These are phyloP conservation scores for Gortyna flavago DNA, from an alignment of 2,888 invertebrate species.

Conservation along the genomic window DNA sequence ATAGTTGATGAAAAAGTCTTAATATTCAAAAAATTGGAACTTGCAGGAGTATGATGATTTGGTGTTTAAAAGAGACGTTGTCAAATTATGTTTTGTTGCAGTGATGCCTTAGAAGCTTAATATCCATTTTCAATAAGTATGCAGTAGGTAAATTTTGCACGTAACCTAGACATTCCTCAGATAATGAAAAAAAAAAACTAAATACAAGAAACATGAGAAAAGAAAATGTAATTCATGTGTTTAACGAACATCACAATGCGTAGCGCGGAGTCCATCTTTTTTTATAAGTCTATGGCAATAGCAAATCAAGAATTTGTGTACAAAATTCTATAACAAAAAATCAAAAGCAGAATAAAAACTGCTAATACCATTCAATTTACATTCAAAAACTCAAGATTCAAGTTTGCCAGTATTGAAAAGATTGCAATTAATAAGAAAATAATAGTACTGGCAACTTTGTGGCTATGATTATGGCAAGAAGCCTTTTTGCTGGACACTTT, in stretches of 20 bases:
- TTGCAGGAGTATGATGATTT: background rate
- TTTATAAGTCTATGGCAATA: too few species aligned
- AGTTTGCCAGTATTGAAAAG: conserved; percentile 27
- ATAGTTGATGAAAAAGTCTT: background rate
- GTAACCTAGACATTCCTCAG: too few species aligned
- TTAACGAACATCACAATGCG: too few species aligned
- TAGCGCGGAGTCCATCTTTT: too few species aligned
- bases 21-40: background rate
- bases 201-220: too few species aligned
- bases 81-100: background rate
- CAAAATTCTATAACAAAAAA: background rate
- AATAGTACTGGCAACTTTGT: conserved; percentile 20
- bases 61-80: background rate
- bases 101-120: background rate
- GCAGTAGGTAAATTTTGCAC: background rate
- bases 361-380: background rate
- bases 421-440: conserved; percentile 19
- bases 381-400: conserved; percentile 8
- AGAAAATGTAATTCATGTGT: too few species aligned
- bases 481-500: conserved; percentile 20
- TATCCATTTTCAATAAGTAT: background rate
- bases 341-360: background rate
- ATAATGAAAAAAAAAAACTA: too few species aligned
- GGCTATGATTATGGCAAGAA: conserved; percentile 22
- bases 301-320: background rate